Base-by-base conservation (phyloP, 2,888 invertebrate species). In the Thymelicus lineola region DNA sequence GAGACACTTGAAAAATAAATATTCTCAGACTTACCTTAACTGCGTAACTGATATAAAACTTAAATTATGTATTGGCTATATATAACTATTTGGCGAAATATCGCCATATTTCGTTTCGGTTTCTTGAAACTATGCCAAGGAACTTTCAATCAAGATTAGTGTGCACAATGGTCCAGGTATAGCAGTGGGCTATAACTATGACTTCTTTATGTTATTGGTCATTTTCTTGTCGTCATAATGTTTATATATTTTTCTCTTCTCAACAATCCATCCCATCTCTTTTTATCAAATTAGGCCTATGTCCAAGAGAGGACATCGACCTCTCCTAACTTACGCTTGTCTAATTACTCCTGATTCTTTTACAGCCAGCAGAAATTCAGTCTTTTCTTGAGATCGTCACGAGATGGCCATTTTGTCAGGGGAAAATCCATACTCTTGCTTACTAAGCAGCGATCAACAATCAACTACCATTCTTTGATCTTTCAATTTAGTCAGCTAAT, bases 141-240 rank as follows among this genome's bases (percentile, higher is more conserved):
- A 63, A 69, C 69, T 63, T 69, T 69, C 69, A 69, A 69, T 69
- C 69, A 63, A 63, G 69, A 69, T 69, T 69, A 38, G 57, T 69
- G 57, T 46, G 7, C 63, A 63, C 69, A 48, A 57, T 69, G 63
- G 63, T 50, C 45, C 63, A 69, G 63, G 69, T 69, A 69, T 57
- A 68, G 48, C 62, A 57, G n/a, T 28, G 53, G 35, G 53, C 28
- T 35, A 45, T 61, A 55, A 66, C 60, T 50, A 35, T 45, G 35
- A 57, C n/a, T 45, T 65, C 28, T 42, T 35, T 10, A 20, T 53
- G 53, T 20, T 20, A 53, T 15, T 9, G 45, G 45, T 57, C 57
- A 28, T 55, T 12, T 53, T 20, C 20, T 50, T 14, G 15, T 14
- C 50, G 6, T 42, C 42, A 42, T 42, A 10, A 1, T n/a, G 38